These are phyloP conservation scores for Paedocypris micromegethes DNA, from an alignment of 2,797 vertebrate species.

Conservation along the genomic window DNA sequence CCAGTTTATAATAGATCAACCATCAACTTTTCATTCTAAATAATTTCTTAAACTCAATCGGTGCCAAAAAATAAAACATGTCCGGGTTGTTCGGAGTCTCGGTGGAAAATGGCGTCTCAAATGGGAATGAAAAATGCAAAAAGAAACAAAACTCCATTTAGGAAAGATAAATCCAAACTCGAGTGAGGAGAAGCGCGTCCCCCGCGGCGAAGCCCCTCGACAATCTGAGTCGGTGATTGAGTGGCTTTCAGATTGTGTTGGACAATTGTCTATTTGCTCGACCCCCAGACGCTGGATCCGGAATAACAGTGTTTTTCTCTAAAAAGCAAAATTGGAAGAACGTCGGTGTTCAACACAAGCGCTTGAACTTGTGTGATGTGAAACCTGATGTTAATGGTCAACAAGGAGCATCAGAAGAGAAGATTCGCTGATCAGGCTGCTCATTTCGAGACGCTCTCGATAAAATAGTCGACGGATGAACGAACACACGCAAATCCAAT, in stretches of 20 bases:
- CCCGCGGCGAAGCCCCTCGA: conserved; percentile 18
- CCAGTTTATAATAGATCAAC: too few relatives aligned
- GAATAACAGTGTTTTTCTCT: neutral
- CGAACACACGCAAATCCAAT: too few relatives aligned
- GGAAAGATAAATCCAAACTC: neutral
- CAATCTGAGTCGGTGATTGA: conserved; percentile 28
- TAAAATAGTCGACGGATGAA: too few relatives aligned
- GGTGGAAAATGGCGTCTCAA: too few relatives aligned
- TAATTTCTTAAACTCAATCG: too few relatives aligned
- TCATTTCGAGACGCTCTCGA: too few relatives aligned
- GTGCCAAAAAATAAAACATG: too few relatives aligned
- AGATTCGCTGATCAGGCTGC: too few relatives aligned
- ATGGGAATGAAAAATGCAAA: neutral
- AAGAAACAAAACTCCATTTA: conserved; percentile 1
- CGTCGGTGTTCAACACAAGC: neutral
- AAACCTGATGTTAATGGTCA: too few relatives aligned
- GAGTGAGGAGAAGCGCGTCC: conserved; percentile 11
- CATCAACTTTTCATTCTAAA: too few relatives aligned
- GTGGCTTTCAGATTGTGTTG: conserved; percentile 20
- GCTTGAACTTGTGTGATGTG: neutral
- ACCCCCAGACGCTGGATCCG: neutral
- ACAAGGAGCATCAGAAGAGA: too few relatives aligned
- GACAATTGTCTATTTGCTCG: conserved; percentile 10
- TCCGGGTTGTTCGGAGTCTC: too few relatives aligned
- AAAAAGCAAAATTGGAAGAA: neutral